These are phyloP conservation scores for Xestoiulus laeticollis DNA, from an alignment of 2,888 invertebrate genomes.

Conservation along the genomic window DNA sequence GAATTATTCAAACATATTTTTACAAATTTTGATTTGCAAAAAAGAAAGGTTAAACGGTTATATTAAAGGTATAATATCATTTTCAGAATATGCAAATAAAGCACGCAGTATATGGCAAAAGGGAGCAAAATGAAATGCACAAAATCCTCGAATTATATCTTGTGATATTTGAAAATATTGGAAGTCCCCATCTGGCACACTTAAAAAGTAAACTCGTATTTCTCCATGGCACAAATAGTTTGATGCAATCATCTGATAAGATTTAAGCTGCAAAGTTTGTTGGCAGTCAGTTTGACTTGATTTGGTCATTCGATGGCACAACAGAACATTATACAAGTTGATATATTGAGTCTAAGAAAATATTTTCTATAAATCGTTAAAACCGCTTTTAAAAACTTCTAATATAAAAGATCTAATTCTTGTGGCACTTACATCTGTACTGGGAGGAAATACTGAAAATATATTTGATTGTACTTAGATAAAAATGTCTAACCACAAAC, in stretches of 20 bases:
- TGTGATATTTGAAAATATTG: neutral
- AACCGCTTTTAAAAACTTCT: neutral
- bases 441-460: neutral
- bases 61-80: neutral
- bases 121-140: neutral
- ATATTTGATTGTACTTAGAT: neutral
- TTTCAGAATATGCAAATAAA: too few relatives aligned
- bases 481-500: neutral
- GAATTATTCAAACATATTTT: too few relatives aligned
- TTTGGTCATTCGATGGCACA: neutral
- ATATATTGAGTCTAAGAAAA: neutral
- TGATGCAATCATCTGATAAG: neutral
- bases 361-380: neutral
- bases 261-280: neutral
- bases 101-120: neutral
- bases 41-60: neutral
- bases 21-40: neutral
- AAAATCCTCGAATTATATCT: too few relatives aligned
- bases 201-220: neutral
- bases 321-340: neutral
- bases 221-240: neutral
- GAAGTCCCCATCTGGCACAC: neutral
- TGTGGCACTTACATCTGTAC: conserved; percentile 6
- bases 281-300: neutral
- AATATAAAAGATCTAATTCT: too few relatives aligned